phyloP scores from a whole-genome alignment of 2,113 vertebrate genomes.

The Dasyurus viverrinus region DNA sequence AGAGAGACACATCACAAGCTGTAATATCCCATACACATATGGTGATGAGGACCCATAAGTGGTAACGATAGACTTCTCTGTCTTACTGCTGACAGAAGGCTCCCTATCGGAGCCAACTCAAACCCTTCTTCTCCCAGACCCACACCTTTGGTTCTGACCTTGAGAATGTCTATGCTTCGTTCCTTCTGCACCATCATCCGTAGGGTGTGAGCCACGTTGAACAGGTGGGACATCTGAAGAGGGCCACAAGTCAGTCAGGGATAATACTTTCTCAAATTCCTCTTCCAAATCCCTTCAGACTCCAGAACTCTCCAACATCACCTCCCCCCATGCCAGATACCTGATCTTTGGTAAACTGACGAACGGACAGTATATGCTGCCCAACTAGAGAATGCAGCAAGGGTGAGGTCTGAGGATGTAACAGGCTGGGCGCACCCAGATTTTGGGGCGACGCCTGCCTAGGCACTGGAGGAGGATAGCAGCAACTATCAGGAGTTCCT shows the following conservation, averaged over 20 bases:
- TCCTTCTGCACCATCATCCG: constrained; percentile 97
- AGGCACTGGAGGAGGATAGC: constrained; percentile 86
- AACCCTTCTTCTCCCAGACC: not conserved
- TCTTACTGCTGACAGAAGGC: not conserved
- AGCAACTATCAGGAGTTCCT: constrained; percentile 83
- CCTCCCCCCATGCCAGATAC: constrained; percentile 75
- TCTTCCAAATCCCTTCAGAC: not conserved
- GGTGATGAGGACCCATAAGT: not conserved
- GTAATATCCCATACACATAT: not conserved
- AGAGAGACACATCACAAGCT: not conserved
- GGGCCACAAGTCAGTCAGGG: not conserved
- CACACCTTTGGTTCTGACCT: constrained; percentile 83
- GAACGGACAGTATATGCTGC: constrained; percentile 93
- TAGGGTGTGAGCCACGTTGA: constrained; percentile 93
- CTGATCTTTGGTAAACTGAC: constrained; percentile 98
- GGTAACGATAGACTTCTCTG: not conserved
- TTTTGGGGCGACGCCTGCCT: constrained; percentile 92
- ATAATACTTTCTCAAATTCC: rapidly evolving
- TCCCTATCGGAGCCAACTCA: not conserved
- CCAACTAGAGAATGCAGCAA: constrained; percentile 92
- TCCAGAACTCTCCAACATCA: not conserved
- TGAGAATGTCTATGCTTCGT: constrained; percentile 94
- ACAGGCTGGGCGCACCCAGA: constrained; percentile 65
- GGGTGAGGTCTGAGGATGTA: constrained; percentile 90
- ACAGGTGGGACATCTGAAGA: constrained; percentile 93